Evolutionary conservation across 2,797 vertebrate species (phyloP).

Genomic region (Ispidina picta): DNA sequence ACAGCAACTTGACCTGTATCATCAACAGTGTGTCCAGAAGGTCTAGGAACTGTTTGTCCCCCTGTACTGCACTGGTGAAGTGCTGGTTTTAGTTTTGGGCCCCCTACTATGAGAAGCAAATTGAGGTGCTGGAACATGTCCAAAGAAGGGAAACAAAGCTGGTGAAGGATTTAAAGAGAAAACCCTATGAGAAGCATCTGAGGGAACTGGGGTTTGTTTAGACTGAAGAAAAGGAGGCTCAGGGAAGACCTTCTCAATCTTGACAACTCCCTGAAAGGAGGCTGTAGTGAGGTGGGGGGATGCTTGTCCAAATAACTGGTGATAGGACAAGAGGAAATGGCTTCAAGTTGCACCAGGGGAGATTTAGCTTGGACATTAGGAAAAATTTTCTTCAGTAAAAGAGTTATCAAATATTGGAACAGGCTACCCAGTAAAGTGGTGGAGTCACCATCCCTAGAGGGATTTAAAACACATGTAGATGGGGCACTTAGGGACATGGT

Average conservation of each 20-base stretch:
- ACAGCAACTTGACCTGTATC: background rate
- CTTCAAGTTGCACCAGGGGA: background rate
- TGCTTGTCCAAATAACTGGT: background rate
- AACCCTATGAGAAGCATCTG: background rate
- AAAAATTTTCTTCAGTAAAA: background rate
- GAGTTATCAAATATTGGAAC: background rate
- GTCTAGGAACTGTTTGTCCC: background rate
- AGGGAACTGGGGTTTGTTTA: background rate
- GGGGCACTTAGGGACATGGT: background rate
- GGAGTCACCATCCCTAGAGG: background rate
- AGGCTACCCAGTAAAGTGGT: background rate
- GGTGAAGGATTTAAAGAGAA: background rate
- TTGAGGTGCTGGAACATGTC: background rate
- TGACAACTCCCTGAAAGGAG: background rate
- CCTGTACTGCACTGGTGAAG: background rate
- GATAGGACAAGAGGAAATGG: background rate
- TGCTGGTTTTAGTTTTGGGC: background rate
- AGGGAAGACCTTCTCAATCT: background rate
- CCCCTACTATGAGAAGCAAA: background rate
- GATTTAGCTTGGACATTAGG: background rate
- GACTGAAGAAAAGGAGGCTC: background rate
- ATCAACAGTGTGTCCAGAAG: background rate
- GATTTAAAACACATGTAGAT: background rate
- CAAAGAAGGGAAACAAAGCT: background rate
- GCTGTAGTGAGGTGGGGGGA: background rate